Conservation (phyloP, 2,888 invertebrate species). For the Acanthococcus lagerstroemiae region DNA sequence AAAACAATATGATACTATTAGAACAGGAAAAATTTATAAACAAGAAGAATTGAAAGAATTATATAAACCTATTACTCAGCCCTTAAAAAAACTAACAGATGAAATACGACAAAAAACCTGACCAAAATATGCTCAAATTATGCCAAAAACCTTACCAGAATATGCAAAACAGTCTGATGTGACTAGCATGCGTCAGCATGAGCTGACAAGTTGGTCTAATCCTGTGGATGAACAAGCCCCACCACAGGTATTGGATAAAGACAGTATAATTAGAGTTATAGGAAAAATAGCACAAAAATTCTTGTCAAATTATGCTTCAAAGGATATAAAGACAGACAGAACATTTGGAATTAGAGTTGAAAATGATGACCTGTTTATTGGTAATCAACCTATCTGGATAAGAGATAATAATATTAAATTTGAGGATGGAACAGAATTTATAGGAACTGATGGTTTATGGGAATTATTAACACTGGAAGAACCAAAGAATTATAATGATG, state of each 20-base stretch:
- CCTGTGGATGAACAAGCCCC: not conserved
- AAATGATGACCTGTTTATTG: conserved; percentile 5
- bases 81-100: not conserved
- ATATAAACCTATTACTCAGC: not conserved
- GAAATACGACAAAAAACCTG: conserved; percentile 1
- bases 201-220: not conserved
- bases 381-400: conserved; percentile 6
- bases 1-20: not conserved
- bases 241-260: conserved; percentile 6
- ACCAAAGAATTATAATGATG: conserved; percentile 1
- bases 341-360: not conserved
- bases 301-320: conserved; percentile 3
- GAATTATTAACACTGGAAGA: conserved; percentile 5
- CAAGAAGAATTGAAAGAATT: not conserved
- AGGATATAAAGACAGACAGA: not conserved
- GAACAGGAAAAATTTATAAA: not conserved
- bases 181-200: not conserved
- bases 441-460: conserved; percentile 4
- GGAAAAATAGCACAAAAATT: conserved; percentile 5
- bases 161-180: conserved; percentile 3
- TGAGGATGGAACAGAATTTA: conserved; percentile 4
- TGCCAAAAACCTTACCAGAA: conserved; percentile 3
- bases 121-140: conserved; percentile 6
- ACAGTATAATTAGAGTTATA: not conserved
- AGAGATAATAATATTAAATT: conserved; percentile 8